A percentile compares a stretch with the other conserved stretches of the same genome.
Conservation (phyloP, 92 coral and sea anemone genomes). For the Epizoanthus fatuus region DNA sequence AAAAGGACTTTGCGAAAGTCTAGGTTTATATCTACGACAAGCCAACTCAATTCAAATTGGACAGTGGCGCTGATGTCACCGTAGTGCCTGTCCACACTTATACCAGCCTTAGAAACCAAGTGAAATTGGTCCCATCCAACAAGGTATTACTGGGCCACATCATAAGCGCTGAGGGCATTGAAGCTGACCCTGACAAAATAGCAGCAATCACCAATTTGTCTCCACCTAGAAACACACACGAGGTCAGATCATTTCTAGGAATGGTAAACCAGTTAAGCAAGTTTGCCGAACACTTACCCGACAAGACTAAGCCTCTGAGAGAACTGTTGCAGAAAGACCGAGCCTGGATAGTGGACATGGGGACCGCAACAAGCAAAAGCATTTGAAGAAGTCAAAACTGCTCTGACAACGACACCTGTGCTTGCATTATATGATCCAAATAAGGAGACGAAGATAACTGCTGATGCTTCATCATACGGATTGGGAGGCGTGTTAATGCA, state of each 20-base stretch:
- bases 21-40: conserved; percentile 13
- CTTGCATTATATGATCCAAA: conserved; percentile 66
- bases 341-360: conserved; percentile 50
- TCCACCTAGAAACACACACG: conserved; percentile 37
- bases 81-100: conserved; percentile 56
- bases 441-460: conserved; percentile 58
- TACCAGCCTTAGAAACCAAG: not conserved
- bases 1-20: too few species aligned
- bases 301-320: conserved; percentile 41
- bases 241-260: conserved; percentile 58
- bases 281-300: conserved; percentile 55
- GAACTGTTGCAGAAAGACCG: conserved; percentile 48
- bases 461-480: conserved; percentile 66
- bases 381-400: conserved; percentile 47
- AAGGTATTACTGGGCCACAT: conserved; percentile 56
- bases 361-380: conserved; percentile 47
- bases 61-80: conserved; percentile 68
- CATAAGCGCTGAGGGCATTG: conserved; percentile 37
- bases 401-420: conserved; percentile 44
- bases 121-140: conserved; percentile 33
- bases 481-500: conserved; percentile 59
- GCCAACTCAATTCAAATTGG: conserved; percentile 50
- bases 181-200: conserved; percentile 60
- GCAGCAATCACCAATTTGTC: conserved; percentile 49
- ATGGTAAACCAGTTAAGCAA: conserved; percentile 62